Percentiles rank a stretch among this genome's conserved stretches.
Conservation (phyloP, 2,113 vertebrate genomes). For the Psittacus erithacus region DNA sequence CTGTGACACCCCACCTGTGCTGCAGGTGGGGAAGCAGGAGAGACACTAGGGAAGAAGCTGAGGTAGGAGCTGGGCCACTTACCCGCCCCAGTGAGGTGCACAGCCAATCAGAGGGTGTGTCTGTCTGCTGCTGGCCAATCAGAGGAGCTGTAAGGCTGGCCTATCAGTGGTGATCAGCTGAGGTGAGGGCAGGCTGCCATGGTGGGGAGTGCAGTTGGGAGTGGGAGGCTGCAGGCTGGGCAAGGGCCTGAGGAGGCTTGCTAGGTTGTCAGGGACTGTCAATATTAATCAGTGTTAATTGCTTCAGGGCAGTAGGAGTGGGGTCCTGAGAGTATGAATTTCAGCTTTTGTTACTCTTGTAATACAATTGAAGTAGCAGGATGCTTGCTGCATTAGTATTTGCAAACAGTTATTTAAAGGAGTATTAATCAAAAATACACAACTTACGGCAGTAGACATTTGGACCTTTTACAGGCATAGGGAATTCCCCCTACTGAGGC, state of each 20-base stretch:
- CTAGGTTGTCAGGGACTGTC: rapidly evolving
- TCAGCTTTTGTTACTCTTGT: not conserved
- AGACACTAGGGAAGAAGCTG: not conserved
- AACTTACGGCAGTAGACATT: not conserved
- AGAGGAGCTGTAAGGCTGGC: not conserved
- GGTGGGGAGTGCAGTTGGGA: rapidly evolving
- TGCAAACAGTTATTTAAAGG: not conserved
- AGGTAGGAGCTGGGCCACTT: not conserved
- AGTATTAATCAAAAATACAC: not conserved
- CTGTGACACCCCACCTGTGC: rapidly evolving
- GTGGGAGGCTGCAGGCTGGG: too few species aligned
- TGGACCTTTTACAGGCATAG: not conserved
- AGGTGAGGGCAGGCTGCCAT: not conserved
- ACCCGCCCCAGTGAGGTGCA: rapidly evolving
- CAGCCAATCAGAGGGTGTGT: not conserved
- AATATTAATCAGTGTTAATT: not conserved
- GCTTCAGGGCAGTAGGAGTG: not conserved
- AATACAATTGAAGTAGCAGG: not conserved
- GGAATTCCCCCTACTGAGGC: not conserved
- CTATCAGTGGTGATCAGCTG: rapidly evolving
- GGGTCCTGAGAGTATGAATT: not conserved
- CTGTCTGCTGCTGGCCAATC: not conserved
- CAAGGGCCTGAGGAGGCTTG: rapidly evolving
- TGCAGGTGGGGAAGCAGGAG: rapidly evolving
- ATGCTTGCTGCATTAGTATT: not conserved